phyloP scores from a whole-genome alignment of 2,888 invertebrate genomes.

The Morpho achilles region DNA sequence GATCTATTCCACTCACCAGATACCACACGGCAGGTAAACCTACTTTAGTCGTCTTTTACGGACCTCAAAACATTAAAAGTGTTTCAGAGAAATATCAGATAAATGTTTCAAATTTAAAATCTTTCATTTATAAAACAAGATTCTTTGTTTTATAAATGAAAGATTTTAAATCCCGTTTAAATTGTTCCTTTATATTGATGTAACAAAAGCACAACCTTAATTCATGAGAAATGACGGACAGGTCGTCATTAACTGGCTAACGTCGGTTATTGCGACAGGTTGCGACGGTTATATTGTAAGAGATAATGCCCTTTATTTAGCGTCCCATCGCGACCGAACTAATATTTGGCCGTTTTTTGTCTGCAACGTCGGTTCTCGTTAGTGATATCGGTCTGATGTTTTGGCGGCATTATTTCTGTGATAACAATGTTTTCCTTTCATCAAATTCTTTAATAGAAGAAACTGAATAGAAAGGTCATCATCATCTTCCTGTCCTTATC shows the following conservation, averaged over 20 bases:
- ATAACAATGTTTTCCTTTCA: slow-evolving; percentile 22
- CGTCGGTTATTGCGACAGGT: slow-evolving; percentile 58
- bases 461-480: too few species aligned
- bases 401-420: slow-evolving; percentile 27
- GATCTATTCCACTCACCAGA: too few species aligned
- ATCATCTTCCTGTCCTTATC: too few species aligned
- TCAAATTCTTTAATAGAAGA: slow-evolving; percentile 14
- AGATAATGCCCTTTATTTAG: slow-evolving; percentile 66
- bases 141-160: too few species aligned
- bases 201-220: slow-evolving; percentile 16
- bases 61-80: too few species aligned
- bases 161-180: too few species aligned
- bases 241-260: slow-evolving; percentile 51
- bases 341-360: slow-evolving; percentile 58
- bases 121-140: too few species aligned
- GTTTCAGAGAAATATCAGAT: too few species aligned
- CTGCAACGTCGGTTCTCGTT: slow-evolving; percentile 50
- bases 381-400: slow-evolving; percentile 27
- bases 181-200: too few species aligned
- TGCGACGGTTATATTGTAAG: slow-evolving; percentile 61
- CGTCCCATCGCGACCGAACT: slow-evolving; percentile 42
- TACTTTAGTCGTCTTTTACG: too few species aligned
- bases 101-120: too few species aligned
- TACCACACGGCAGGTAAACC: too few species aligned
- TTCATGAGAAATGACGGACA: slow-evolving; percentile 52